Percentiles rank a stretch among this genome's conserved stretches.
phyloP scores from a whole-genome alignment of 2,797 vertebrate genomes.

The Lemur catta region DNA sequence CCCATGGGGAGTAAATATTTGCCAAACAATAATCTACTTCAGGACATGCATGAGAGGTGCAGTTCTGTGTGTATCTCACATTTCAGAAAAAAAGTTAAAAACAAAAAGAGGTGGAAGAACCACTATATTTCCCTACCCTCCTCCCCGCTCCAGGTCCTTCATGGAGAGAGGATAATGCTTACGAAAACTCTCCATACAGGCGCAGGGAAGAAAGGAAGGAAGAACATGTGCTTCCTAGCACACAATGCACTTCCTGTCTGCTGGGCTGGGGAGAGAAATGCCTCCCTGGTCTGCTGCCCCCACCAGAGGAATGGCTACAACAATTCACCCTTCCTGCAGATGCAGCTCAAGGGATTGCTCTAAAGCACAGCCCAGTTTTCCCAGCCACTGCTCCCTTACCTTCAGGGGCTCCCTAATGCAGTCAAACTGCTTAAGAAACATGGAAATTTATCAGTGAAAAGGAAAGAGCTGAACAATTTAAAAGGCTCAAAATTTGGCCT shows the following conservation, averaged over 20 bases:
- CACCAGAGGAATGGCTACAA: neutral
- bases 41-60: neutral
- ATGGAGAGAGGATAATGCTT: neutral
- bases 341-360: neutral
- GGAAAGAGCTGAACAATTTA: neutral
- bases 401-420: neutral
- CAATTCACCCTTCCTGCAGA: neutral
- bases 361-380: rapidly evolving
- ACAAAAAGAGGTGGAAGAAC: neutral
- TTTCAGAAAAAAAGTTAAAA: neutral
- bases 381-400: neutral
- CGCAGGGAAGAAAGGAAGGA: constrained; percentile 45
- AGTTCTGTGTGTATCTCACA: neutral
- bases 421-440: neutral
- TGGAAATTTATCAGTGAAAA: neutral
- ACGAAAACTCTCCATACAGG: neutral
- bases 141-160: neutral
- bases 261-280: neutral
- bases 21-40: neutral
- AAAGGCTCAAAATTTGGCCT: neutral
- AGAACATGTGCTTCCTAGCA: constrained; percentile 8
- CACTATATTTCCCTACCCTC: neutral
- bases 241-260: constrained; percentile 53
- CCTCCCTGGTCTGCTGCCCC: neutral
- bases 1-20: neutral